Percentiles rank a stretch among this genome's conserved stretches.
Evolutionary conservation across 2,113 vertebrate genomes (phyloP).

Genomic region (Nestor notabilis): DNA sequence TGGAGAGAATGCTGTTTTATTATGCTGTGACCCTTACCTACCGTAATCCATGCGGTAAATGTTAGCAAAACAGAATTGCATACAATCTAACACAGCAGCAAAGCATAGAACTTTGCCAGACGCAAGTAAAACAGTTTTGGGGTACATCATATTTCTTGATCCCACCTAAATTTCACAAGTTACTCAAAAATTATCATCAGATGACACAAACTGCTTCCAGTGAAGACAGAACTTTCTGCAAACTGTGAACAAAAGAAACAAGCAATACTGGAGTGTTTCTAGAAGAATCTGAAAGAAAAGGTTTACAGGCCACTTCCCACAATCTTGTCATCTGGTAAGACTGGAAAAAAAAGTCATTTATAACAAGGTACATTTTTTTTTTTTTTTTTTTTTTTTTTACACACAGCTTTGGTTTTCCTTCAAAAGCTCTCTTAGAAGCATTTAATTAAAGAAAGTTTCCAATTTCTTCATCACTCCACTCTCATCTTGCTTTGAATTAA

Average conservation of each 20-base stretch:
- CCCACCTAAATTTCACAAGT: background rate
- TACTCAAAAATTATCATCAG: background rate
- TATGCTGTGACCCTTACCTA: background rate
- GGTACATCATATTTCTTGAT: background rate
- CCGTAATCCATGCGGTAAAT: background rate
- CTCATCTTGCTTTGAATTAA: background rate
- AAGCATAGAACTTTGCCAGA: background rate
- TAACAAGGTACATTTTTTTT: background rate
- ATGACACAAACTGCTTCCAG: background rate
- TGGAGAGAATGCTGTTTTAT: background rate
- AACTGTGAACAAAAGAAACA: background rate
- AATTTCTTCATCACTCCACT: background rate
- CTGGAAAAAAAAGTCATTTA: background rate
- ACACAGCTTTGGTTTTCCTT: background rate
- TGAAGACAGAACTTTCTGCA: background rate
- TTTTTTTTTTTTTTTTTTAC: fast-evolving
- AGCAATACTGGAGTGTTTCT: background rate
- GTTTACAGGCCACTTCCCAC: background rate
- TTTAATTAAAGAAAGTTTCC: background rate
- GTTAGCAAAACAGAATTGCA: background rate
- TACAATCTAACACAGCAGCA: background rate
- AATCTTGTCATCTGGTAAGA: background rate
- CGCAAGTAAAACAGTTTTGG: background rate
- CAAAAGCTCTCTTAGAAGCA: background rate
- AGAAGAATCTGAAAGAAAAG: background rate